Percentiles rank a stretch among this genome's conserved stretches.
Conservation (phyloP, 1,140 invertebrate species). For the Euura lappo region DNA sequence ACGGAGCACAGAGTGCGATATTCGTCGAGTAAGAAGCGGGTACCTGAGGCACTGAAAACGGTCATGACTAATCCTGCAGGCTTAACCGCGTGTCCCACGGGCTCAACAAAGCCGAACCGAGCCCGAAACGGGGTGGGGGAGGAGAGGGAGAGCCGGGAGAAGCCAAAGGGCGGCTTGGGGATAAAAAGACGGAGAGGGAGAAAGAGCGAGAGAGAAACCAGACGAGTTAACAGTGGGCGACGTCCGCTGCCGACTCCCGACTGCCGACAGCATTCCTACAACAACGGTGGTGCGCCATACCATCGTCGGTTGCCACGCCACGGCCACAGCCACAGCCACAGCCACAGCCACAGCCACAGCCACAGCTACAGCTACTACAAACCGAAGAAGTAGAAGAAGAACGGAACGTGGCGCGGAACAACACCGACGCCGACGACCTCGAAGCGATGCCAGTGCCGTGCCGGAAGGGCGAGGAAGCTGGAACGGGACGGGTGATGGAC, state of each 20-base stretch:
- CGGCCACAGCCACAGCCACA: background rate
- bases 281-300: constrained; percentile 36
- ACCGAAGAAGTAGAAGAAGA: background rate
- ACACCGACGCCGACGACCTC: constrained; percentile 1
- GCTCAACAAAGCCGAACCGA: constrained; percentile 5
- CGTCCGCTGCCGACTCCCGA: constrained; percentile 39
- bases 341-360: too few species aligned
- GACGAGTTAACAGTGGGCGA: constrained; percentile 48
- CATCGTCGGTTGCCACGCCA: background rate
- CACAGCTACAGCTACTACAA: too few species aligned
- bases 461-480: constrained; percentile 2
- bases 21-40: background rate
- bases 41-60: background rate
- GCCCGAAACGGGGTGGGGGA: constrained; percentile 7
- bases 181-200: constrained; percentile 26
- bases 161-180: constrained; percentile 25
- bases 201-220: constrained; percentile 37
- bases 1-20: background rate
- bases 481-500: background rate
- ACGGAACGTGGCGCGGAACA: background rate
- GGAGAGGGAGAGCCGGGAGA: constrained; percentile 30
- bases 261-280: constrained; percentile 50
- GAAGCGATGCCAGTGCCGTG: constrained; percentile 1
- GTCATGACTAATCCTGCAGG: background rate
- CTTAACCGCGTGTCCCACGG: constrained; percentile 6